These are phyloP conservation scores for Metopolophium dirhodum DNA, from an alignment of 1,140 invertebrate genomes.

Conservation along the genomic window DNA sequence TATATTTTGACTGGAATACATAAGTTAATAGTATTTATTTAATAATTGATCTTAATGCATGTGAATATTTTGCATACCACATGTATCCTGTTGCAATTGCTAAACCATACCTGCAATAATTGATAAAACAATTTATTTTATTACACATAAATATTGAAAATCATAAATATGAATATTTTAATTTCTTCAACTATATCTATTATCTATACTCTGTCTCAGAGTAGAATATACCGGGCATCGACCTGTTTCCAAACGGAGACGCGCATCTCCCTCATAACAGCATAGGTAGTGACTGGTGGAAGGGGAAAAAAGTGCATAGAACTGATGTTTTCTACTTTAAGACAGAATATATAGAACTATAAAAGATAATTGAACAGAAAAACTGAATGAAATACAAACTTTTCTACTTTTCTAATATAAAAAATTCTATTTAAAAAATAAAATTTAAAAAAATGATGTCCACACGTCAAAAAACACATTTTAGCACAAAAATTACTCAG, in stretches of 20 bases:
- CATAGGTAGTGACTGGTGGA: too few relatives aligned
- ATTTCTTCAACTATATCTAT: neutral
- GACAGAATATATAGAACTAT: neutral
- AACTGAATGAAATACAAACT: neutral
- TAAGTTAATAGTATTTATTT: slow-evolving; percentile 24
- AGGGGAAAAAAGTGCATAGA: too few relatives aligned
- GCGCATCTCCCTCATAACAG: too few relatives aligned
- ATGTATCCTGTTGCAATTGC: slow-evolving; percentile 59
- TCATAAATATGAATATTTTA: neutral
- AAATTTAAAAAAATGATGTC: too few relatives aligned
- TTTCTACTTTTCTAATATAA: neutral
- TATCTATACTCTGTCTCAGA: too few relatives aligned
- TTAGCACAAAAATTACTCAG: too few relatives aligned
- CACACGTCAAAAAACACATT: too few relatives aligned
- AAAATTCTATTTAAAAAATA: neutral
- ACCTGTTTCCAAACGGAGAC: too few relatives aligned
- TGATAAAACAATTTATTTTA: slow-evolving; percentile 28
- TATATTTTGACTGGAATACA: neutral
- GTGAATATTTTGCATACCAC: slow-evolving; percentile 60
- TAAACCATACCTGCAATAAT: slow-evolving; percentile 60
- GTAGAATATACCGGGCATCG: too few relatives aligned
- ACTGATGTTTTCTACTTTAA: too few relatives aligned
- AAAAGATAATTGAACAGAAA: neutral
- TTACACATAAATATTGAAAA: neutral
- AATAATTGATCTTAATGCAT: slow-evolving; percentile 34